Percentiles rank a stretch among this genome's conserved stretches.
Conservation (phyloP, 2,797 vertebrate genomes). For the Acomys russatus region DNA sequence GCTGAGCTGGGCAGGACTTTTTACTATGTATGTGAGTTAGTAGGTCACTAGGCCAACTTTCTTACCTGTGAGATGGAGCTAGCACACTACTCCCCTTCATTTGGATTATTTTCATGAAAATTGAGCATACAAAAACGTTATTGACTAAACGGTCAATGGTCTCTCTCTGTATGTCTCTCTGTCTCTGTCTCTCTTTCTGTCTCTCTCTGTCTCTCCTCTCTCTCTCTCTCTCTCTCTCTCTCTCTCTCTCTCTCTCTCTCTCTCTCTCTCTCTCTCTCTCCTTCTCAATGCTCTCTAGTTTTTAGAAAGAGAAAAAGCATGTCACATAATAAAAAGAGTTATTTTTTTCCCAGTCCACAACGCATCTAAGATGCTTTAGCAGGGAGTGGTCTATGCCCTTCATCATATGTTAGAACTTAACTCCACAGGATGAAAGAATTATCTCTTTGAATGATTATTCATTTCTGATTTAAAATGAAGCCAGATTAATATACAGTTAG, state of each 20-base stretch:
- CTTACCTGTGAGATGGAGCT: not conserved
- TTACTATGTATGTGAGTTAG: not conserved
- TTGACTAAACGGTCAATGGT: not conserved
- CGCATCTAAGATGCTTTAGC: not conserved
- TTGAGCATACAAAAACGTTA: not conserved
- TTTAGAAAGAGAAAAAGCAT: not conserved
- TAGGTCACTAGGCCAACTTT: not conserved
- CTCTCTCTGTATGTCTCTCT: not conserved
- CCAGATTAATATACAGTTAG: conserved; percentile 73
- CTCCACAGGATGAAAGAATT: not conserved
- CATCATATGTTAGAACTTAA: conserved; percentile 17
- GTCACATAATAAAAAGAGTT: not conserved
- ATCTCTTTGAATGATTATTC: conserved; percentile 20
- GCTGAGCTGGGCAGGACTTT: not conserved
- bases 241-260: not conserved
- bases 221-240: not conserved
- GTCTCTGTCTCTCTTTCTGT: not conserved
- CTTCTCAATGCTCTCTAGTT: not conserved
- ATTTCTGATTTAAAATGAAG: conserved; percentile 76
- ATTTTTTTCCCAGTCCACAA: not conserved
- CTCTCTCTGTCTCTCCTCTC: not conserved
- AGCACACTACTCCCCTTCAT: not conserved
- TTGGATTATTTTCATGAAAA: conserved; percentile 24
- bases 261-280: not conserved
- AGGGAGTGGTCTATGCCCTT: not conserved